These are phyloP conservation scores for Parasteatoda lunata DNA, from an alignment of 2,888 invertebrate species.

Conservation along the genomic window DNA sequence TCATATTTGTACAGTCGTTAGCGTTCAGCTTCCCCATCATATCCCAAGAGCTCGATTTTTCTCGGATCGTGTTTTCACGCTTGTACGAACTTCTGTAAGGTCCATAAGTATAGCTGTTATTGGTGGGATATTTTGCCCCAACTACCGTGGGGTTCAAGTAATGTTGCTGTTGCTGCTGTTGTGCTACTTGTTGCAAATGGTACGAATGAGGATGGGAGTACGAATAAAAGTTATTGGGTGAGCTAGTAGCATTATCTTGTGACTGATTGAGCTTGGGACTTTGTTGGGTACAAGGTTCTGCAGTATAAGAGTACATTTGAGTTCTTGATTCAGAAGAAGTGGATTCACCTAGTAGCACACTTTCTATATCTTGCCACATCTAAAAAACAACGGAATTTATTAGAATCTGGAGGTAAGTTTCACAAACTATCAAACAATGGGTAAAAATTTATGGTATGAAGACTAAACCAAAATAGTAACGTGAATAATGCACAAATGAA, in stretches of 20 bases:
- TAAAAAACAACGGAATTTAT: conserved; percentile 71
- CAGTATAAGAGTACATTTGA: conserved; percentile 45
- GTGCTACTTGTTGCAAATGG: conserved; percentile 48
- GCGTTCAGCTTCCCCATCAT: conserved; percentile 1
- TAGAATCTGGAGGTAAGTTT: too few species aligned
- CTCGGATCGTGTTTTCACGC: conserved; percentile 20
- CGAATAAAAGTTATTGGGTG: conserved; percentile 6
- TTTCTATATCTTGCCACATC: conserved; percentile 77
- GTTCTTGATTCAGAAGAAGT: conserved; percentile 47
- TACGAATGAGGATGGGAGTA: conserved; percentile 51
- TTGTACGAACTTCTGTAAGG: conserved; percentile 50
- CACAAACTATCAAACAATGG: too few species aligned
- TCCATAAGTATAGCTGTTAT: conserved; percentile 25
- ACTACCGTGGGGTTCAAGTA: conserved; percentile 15
- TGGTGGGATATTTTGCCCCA: conserved; percentile 1
- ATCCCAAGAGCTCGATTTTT: too few species aligned
- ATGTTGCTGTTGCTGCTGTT: conserved; percentile 47
- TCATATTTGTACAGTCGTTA: conserved; percentile 29
- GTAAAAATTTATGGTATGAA: too few species aligned
- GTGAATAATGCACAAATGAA: too few species aligned
- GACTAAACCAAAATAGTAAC: too few species aligned
- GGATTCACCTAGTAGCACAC: conserved; percentile 75
- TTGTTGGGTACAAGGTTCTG: conserved; percentile 25
- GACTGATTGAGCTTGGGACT: conserved; percentile 32
- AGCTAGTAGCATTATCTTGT: background rate